Evolutionary conservation across 2,888 invertebrate genomes (phyloP), one percentile per base, ranked within the genome.

Genomic region (Lasioglossum vierecki): DNA sequence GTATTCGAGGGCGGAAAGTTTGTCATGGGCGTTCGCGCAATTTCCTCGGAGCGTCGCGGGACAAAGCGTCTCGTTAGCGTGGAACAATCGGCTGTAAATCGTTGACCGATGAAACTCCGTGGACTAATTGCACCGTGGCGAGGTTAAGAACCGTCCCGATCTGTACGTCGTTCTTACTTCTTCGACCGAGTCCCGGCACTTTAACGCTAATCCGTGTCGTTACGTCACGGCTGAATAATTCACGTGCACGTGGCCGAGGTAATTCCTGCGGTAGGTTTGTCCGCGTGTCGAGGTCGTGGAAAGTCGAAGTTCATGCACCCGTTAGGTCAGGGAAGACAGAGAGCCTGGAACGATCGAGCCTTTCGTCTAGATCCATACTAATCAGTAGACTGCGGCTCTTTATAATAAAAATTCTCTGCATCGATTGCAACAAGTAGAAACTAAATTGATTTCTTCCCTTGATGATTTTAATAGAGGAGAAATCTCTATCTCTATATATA

Each of bases 181-280:
- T 66, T 68, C 70, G 63, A 46, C 60, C 60, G 66, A 77, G 82
- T 80, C 80, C 80, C 72, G 63, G 63, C 87, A 90, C 90, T 91
- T 90, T 90, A 87, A 73, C 83, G 85, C 85, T 83, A 87, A 90
- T 90, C 90, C 86, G 79, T 82, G 87, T 88, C 86, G 87, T 91
- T 88, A 85, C 88, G 91, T 91, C 91, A 90, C 88, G 89, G 82
- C 90, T 87, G 89, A 90, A 86, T 88, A 90, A 91, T 88, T 91
- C 88, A 78, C 89, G 83, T 68, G 81, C 74, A 76, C 77, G 60
- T 53, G 76, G 30, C 26, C 88, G 85, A 86, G 88, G 91, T 87
- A 88, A 90, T 86, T 71, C 81, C 88, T 87, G 88, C 82, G 80
- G 89, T 88, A 83, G 89, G 63, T 63, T 89, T 88, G 83, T 84